A percentile compares a stretch with the other conserved stretches of the same genome.
Evolutionary conservation across 2,888 invertebrate species (phyloP).

Genomic region (Hemithea aestivaria): DNA sequence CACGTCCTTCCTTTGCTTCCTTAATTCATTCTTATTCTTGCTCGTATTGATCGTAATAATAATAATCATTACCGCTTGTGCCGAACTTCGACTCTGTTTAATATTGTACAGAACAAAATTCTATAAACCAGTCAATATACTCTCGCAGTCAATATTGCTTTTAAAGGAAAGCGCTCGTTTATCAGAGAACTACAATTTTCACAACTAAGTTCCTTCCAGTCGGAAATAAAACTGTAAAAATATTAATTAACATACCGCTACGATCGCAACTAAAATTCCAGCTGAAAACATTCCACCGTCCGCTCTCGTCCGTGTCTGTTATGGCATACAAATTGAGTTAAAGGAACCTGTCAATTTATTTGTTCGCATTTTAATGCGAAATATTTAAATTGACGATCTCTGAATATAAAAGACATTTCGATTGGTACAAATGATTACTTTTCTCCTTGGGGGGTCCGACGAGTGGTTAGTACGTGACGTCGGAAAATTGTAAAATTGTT

Average conservation of each 20-base stretch:
- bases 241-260: too few relatives aligned
- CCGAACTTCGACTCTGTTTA: too few relatives aligned
- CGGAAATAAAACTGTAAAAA: neutral
- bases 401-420: slow-evolving; percentile 67
- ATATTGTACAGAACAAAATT: too few relatives aligned
- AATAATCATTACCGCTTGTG: too few relatives aligned
- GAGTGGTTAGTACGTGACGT: slow-evolving; percentile 67
- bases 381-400: slow-evolving; percentile 61
- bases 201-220: too few relatives aligned
- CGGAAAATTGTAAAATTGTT: slow-evolving; percentile 73
- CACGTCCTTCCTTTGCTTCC: too few relatives aligned
- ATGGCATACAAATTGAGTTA: slow-evolving; percentile 22
- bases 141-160: too few relatives aligned
- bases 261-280: neutral
- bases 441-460: slow-evolving; percentile 60
- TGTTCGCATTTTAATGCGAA: slow-evolving; percentile 40
- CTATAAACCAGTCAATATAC: too few relatives aligned
- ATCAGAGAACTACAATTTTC: slow-evolving; percentile 1
- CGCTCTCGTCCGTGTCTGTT: neutral
- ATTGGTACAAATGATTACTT: slow-evolving; percentile 72
- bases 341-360: slow-evolving; percentile 28
- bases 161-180: too few relatives aligned
- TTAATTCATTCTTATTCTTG: too few relatives aligned
- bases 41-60: too few relatives aligned
- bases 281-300: slow-evolving; percentile 1